Conservation (phyloP, 1,140 invertebrate species). For the Listronotus bonariensis region DNA sequence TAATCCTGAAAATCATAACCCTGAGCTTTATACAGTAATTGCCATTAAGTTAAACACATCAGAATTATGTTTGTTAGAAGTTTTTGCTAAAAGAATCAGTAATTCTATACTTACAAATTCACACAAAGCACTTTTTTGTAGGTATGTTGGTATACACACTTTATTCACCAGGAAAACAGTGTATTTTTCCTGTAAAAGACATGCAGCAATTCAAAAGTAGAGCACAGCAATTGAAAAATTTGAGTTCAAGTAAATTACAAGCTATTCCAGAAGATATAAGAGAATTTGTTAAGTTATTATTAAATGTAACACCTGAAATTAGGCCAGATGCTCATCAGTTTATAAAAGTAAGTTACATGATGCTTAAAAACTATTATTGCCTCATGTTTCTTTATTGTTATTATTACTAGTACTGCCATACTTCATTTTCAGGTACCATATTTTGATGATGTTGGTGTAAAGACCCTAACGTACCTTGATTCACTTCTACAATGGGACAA, state of each 20-base stretch:
- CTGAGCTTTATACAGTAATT: too few relatives aligned
- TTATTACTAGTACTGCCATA: too few relatives aligned
- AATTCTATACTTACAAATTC: too few relatives aligned
- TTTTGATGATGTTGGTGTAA: conserved; percentile 94
- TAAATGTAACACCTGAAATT: conserved; percentile 78
- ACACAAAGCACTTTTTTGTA: conserved; percentile 7
- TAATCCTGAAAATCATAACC: conserved; percentile 53
- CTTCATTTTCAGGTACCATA: conserved; percentile 75
- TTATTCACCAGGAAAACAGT: conserved; percentile 72
- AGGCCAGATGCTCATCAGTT: conserved; percentile 91
- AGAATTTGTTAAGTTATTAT: conserved; percentile 84
- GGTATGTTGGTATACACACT: conserved; percentile 82
- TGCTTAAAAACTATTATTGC: too few relatives aligned
- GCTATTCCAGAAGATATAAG: conserved; percentile 77
- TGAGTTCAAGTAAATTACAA: conserved; percentile 66
- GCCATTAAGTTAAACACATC: too few relatives aligned
- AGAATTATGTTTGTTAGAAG: too few relatives aligned
- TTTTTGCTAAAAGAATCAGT: too few relatives aligned
- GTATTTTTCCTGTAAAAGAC: conserved; percentile 56
- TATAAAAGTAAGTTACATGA: conserved; percentile 69
- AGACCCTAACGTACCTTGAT: conserved; percentile 94
- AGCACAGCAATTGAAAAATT: conserved; percentile 66
- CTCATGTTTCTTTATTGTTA: too few relatives aligned
- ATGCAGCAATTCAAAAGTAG: conserved; percentile 61
- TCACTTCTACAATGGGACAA: conserved; percentile 98